Evolutionary conservation across 2,797 vertebrate species (phyloP).

Genomic region (Peromyscus eremicus): DNA sequence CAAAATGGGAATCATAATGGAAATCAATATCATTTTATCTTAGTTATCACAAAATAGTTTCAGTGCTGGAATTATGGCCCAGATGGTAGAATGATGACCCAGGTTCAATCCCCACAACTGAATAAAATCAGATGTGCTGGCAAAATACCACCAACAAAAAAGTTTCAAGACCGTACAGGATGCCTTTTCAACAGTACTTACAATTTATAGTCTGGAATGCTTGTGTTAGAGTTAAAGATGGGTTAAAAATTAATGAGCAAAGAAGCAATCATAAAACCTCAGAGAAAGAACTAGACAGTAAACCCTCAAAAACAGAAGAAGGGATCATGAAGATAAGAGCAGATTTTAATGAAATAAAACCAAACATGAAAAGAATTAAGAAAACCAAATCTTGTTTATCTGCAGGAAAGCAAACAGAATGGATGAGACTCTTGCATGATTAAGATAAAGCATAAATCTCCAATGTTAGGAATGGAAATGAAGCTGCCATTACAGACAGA

Average conservation of each 20-base stretch:
- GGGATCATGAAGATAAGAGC: slow-evolving; percentile 30
- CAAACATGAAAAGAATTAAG: not conserved
- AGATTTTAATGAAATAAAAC: slow-evolving; percentile 61
- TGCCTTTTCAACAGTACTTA: slow-evolving; percentile 46
- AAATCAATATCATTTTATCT: slow-evolving; percentile 51
- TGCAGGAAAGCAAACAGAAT: slow-evolving; percentile 38
- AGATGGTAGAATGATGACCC: not conserved
- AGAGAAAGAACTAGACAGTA: not conserved
- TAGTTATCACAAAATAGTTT: slow-evolving; percentile 54
- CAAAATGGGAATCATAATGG: slow-evolving; percentile 7
- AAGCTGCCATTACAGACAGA: not conserved
- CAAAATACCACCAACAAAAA: not conserved
- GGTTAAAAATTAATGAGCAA: slow-evolving; percentile 62
- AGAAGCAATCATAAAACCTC: slow-evolving; percentile 26
- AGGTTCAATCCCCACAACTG: too few relatives aligned
- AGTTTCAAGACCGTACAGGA: not conserved
- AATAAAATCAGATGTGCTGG: not conserved
- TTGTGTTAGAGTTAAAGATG: not conserved
- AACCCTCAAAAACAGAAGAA: not conserved
- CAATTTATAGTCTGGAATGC: slow-evolving; percentile 2
- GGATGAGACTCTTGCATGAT: slow-evolving; percentile 2
- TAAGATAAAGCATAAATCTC: not conserved
- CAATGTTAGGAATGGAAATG: not conserved
- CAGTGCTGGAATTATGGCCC: not conserved
- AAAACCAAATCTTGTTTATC: slow-evolving; percentile 31